phyloP scores from a whole-genome alignment of 2,888 invertebrate species.

The Drosophila tripunctata region DNA sequence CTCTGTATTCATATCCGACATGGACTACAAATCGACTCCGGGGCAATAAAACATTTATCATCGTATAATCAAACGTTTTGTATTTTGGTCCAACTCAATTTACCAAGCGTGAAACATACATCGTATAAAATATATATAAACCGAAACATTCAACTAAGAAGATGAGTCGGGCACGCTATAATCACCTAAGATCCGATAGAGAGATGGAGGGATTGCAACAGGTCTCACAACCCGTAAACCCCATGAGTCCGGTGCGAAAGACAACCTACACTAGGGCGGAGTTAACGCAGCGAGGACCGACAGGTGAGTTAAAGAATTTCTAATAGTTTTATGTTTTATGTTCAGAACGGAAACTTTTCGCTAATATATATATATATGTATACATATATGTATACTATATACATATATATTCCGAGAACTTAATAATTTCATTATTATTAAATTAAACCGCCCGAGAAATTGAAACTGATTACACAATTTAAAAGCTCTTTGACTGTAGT shows the following conservation, averaged over 20 bases:
- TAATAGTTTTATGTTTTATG: no score
- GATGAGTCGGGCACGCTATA: conserved; percentile 51
- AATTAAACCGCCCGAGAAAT: no score
- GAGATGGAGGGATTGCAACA: conserved; percentile 45
- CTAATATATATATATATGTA: no score
- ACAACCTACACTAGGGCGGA: conserved; percentile 41
- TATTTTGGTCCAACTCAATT: conserved; percentile 20
- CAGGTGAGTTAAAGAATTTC: no score
- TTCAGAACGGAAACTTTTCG: no score
- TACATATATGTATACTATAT: no score
- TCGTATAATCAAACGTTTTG: conserved; percentile 27
- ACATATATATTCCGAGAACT: no score
- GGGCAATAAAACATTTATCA: conserved; percentile 26
- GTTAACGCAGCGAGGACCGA: conserved; percentile 17
- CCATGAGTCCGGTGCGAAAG: conserved; percentile 29
- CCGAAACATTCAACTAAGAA: neutral
- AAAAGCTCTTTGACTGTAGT: no score
- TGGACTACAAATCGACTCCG: conserved; percentile 23
- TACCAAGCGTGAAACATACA: conserved; percentile 2
- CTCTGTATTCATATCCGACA: conserved; percentile 20
- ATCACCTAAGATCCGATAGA: conserved; percentile 30
- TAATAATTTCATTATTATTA: no score
- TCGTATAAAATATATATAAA: neutral
- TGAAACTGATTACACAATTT: no score
- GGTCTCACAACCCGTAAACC: neutral